These are phyloP conservation scores for Oncorhynchus keta DNA, from an alignment of 2,113 vertebrate genomes.

Conservation along the genomic window DNA sequence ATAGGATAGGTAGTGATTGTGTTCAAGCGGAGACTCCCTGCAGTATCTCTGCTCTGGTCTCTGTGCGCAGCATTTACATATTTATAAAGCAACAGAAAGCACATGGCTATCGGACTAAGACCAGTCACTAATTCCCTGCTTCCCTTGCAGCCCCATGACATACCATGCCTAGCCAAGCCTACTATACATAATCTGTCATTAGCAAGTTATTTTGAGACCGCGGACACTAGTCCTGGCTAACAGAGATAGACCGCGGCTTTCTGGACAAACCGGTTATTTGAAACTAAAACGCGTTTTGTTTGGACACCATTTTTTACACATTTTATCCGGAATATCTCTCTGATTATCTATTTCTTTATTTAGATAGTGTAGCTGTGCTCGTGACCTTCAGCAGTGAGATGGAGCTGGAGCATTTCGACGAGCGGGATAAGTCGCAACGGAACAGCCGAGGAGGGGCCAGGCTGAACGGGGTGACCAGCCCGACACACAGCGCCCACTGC, in stretches of 20 bases:
- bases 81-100: slow-evolving; percentile 12
- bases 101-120: not conserved
- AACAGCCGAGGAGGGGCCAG: slow-evolving; percentile 80
- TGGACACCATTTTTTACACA: not conserved
- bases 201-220: slow-evolving; percentile 70
- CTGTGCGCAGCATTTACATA: slow-evolving; percentile 22
- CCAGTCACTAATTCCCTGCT: not conserved
- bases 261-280: slow-evolving; percentile 2
- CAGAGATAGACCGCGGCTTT: slow-evolving; percentile 5
- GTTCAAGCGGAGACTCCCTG: not conserved
- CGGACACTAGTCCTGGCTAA: slow-evolving; percentile 1
- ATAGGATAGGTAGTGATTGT: not conserved
- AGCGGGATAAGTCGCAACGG: slow-evolving; percentile 88
- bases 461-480: slow-evolving; percentile 90
- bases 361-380: slow-evolving; percentile 60
- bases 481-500: slow-evolving; percentile 97
- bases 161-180: no score
- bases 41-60: no score
- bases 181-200: slow-evolving; percentile 66
- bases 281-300: not conserved
- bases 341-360: not conserved
- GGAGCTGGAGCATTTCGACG: slow-evolving; percentile 97
- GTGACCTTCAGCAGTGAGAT: slow-evolving; percentile 83
- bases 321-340: not conserved
- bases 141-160: no score